Evolutionary conservation across 2,888 invertebrate genomes (phyloP).

Genomic region (Pollenia labialis): DNA sequence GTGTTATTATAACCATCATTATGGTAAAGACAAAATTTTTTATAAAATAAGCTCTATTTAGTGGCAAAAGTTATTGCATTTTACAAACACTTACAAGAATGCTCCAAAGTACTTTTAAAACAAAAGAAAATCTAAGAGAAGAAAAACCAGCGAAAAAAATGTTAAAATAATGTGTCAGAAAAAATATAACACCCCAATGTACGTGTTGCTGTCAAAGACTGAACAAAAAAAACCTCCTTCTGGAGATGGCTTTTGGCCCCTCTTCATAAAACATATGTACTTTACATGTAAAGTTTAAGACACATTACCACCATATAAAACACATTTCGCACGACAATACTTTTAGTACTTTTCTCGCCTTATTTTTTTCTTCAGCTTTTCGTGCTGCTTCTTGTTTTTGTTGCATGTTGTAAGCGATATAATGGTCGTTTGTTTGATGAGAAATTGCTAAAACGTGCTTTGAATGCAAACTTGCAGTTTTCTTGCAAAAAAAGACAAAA

Average conservation of each 20-base stretch:
- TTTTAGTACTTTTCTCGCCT: conserved; percentile 49
- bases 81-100: conserved; percentile 42
- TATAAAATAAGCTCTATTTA: conserved; percentile 71
- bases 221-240: conserved; percentile 11
- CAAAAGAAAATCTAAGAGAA: conserved; percentile 43
- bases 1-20: conserved; percentile 55
- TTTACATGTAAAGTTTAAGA: conserved; percentile 42
- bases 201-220: conserved; percentile 72
- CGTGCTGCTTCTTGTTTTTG: conserved; percentile 37
- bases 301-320: conserved; percentile 49
- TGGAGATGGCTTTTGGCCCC: neutral
- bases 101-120: conserved; percentile 50
- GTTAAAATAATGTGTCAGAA: conserved; percentile 63
- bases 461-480: conserved; percentile 77
- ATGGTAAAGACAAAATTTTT: conserved; percentile 63
- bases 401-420: conserved; percentile 77
- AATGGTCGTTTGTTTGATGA: conserved; percentile 84
- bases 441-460: conserved; percentile 84
- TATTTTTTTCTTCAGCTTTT: conserved; percentile 38
- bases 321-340: conserved; percentile 54
- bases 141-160: conserved; percentile 39
- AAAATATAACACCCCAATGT: conserved; percentile 49
- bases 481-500: neutral
- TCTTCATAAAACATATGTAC: neutral
- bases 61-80: conserved; percentile 50